Evolutionary conservation across 2,113 vertebrate genomes (phyloP), one percentile per base, ranked within the genome.

Genomic region (Otis tarda): DNA sequence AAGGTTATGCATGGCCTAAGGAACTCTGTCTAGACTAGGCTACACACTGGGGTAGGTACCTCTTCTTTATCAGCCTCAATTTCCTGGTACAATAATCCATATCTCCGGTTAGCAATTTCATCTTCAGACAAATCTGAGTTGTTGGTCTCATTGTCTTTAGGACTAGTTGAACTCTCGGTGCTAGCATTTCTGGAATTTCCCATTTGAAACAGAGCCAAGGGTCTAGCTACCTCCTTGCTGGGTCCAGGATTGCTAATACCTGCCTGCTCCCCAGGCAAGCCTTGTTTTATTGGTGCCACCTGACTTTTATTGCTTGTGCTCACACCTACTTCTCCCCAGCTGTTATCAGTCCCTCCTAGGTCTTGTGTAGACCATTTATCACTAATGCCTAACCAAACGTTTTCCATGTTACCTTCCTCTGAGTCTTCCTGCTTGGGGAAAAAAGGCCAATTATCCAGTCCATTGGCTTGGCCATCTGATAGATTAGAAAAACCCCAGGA

Each of bases 121-220:
- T 99, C 99, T 99, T 99, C 99, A 96, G 99, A 99, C 97, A 99
- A 98, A 98, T 99, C 99, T 98, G 99, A 99, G 97, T 98, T 98
- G 98, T 96, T 98, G 97, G 96, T 98, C 96, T 99, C 99, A 97
- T 97, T 98, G 94, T 99, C 99, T 98, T 97, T 99, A 93, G 97
- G 98, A 95, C 97, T 98, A 97, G 97, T 91, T 96, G 97, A 95
- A 81, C 94, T 97, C 90, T 98, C 96, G 59, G 94, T 91, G 96
- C 96, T 98, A 98, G 95, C 45, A 87, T 97, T 98, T 97, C 92
- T 94, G 95, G 96, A 97, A 92, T 89, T 97, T 95, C 95, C 96
- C 79, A 91, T 94, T 71, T 97, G 95, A 93, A 97, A 97, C 61
- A 96, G 80, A 94, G 83, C 60, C 90, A 98, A 76, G 12, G 92